A percentile compares a stretch with the other conserved stretches of the same genome.
These are phyloP conservation scores for Salticus scenicus DNA, from an alignment of 2,888 invertebrate species.

Conservation along the genomic window DNA sequence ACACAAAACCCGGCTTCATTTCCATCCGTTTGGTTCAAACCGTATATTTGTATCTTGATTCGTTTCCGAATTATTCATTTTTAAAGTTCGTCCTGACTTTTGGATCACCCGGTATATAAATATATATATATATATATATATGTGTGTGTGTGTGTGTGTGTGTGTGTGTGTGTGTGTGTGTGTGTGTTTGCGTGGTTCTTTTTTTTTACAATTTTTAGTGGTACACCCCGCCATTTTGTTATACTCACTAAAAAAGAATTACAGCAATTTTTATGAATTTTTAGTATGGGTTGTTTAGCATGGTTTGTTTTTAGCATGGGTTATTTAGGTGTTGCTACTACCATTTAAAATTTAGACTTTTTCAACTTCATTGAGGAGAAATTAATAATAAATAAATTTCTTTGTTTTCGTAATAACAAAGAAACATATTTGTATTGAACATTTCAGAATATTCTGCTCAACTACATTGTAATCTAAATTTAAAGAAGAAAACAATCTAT, in stretches of 20 bases:
- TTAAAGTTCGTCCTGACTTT: too few species aligned
- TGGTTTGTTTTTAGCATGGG: too few species aligned
- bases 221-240: not conserved
- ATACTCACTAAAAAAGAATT: not conserved
- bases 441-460: not conserved
- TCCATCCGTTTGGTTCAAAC: too few species aligned
- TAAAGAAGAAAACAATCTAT: not conserved
- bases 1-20: too few species aligned
- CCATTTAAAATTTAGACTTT: not conserved
- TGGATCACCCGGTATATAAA: too few species aligned
- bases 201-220: not conserved
- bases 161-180: not conserved
- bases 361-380: not conserved
- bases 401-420: constrained; percentile 1
- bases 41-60: too few species aligned
- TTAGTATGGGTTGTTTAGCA: too few species aligned
- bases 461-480: not conserved
- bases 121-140: not conserved
- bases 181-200: too few species aligned
- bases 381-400: not conserved
- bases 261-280: not conserved
- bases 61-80: too few species aligned
- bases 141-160: not conserved
- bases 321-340: not conserved
- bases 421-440: not conserved